Evolutionary conservation across 64 coral and sea anemone genomes (phyloP).

Genomic region (Montipora foliosa): DNA sequence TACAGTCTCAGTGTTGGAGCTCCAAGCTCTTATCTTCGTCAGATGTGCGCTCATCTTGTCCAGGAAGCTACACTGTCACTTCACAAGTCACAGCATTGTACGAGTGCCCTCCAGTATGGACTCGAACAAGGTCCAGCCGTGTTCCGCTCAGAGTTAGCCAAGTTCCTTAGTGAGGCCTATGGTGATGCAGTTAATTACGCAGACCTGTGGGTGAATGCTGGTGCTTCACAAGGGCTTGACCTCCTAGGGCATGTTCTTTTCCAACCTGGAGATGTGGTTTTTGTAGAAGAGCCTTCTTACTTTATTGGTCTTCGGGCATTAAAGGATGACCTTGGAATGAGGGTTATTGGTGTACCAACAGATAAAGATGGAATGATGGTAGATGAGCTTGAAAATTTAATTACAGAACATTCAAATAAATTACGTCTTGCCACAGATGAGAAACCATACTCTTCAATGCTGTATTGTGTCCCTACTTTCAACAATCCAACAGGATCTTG

Average conservation of each 20-base stretch:
- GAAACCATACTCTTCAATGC: slow-evolving; percentile 74
- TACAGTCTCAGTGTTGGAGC: slow-evolving; percentile 76
- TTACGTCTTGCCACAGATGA: slow-evolving; percentile 31
- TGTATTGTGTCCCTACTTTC: slow-evolving; percentile 85
- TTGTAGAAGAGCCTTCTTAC: slow-evolving; percentile 89
- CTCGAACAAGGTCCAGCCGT: slow-evolving; percentile 55
- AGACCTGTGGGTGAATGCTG: slow-evolving; percentile 74
- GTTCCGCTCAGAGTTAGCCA: slow-evolving; percentile 64
- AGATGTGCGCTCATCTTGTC: slow-evolving; percentile 65
- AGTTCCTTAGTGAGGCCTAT: slow-evolving; percentile 78
- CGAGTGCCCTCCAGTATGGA: slow-evolving; percentile 80
- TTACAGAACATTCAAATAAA: slow-evolving; percentile 56
- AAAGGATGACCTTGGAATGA: slow-evolving; percentile 73
- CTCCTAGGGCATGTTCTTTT: slow-evolving; percentile 59
- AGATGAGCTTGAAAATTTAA: slow-evolving; percentile 76
- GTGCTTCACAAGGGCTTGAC: slow-evolving; percentile 74
- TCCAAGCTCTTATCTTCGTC: slow-evolving; percentile 64
- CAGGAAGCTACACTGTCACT: slow-evolving; percentile 48
- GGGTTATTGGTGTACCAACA: slow-evolving; percentile 66
- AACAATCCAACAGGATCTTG: slow-evolving; percentile 80
- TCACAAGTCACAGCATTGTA: slow-evolving; percentile 46
- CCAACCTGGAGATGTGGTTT: slow-evolving; percentile 76
- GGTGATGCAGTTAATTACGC: slow-evolving; percentile 51
- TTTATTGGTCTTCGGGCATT: slow-evolving; percentile 78
- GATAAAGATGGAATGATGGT: slow-evolving; percentile 81